Evolutionary conservation across 2,797 vertebrate genomes (phyloP).

Genomic region (Melopsittacus undulatus): DNA sequence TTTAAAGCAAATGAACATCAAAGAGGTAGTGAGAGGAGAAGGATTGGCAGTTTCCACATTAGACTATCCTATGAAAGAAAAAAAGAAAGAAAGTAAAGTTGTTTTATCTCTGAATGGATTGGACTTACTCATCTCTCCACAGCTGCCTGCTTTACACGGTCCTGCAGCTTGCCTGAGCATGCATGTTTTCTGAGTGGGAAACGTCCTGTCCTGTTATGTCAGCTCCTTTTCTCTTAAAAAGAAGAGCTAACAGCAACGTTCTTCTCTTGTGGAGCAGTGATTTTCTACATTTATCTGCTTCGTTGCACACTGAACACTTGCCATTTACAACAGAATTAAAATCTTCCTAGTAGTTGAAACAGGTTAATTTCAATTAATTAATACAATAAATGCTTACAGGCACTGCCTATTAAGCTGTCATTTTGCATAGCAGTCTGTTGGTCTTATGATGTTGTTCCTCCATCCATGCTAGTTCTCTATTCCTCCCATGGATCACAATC

Average conservation of each 20-base stretch:
- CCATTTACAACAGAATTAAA: neutral
- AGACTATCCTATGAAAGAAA: neutral
- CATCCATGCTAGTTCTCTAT: neutral
- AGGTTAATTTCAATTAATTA: conserved; percentile 4
- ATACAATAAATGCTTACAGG: neutral
- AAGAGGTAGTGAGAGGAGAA: conserved; percentile 29
- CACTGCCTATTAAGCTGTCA: neutral
- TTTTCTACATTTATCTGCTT: neutral
- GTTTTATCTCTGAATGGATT: conserved; percentile 46
- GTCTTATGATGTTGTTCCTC: neutral
- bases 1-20: conserved; percentile 59
- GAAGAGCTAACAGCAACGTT: neutral
- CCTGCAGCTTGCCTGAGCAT: conserved; percentile 65
- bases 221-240: conserved; percentile 15
- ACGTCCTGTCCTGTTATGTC: conserved; percentile 28
- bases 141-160: conserved; percentile 42
- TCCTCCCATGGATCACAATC: neutral
- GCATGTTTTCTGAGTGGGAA: conserved; percentile 48
- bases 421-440: neutral
- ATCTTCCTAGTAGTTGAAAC: neutral
- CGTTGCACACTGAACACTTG: neutral
- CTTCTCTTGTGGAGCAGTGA: neutral
- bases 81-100: neutral
- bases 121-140: conserved; percentile 40
- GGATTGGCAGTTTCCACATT: conserved; percentile 33